Conservation (phyloP, 1,140 invertebrate species). For the Zaprionus africanus region DNA sequence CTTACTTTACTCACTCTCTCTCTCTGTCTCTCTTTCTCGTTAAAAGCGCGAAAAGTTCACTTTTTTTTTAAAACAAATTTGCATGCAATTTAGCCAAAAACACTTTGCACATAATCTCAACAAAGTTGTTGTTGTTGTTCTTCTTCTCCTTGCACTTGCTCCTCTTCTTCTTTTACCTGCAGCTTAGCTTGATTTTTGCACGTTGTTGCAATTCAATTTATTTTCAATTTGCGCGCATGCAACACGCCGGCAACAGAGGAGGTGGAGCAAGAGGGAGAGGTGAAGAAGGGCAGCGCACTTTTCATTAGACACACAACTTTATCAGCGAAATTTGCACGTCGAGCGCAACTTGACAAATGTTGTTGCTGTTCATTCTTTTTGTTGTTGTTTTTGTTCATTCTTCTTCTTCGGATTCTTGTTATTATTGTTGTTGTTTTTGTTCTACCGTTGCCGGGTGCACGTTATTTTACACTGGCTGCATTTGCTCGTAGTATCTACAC, state of each 20-base stretch:
- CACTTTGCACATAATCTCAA: conserved; percentile 55
- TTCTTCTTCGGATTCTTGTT: conserved; percentile 23
- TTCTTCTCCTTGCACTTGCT: conserved; percentile 13
- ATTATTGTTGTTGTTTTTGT: conserved; percentile 35
- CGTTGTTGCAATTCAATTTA: conserved; percentile 81
- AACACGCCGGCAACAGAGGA: conserved; percentile 25
- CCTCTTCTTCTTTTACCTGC: conserved; percentile 11
- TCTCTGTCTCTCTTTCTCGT: not conserved
- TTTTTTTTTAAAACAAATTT: conserved; percentile 49
- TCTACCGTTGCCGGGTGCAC: conserved; percentile 45
- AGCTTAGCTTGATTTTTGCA: conserved; percentile 59
- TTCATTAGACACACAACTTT: conserved; percentile 75
- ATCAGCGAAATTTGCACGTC: conserved; percentile 60
- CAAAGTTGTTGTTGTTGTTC: conserved; percentile 27
- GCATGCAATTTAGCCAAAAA: conserved; percentile 65
- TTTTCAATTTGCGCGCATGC: conserved; percentile 78
- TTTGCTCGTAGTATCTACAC: conserved; percentile 46
- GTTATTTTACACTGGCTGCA: conserved; percentile 54
- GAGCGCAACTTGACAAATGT: conserved; percentile 36
- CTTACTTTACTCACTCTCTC: conserved; percentile 14
- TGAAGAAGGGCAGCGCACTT: conserved; percentile 37
- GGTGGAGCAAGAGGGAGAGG: not conserved
- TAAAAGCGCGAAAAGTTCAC: not conserved
- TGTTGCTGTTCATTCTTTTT: conserved; percentile 14
- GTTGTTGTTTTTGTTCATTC: conserved; percentile 8